Base-by-base conservation (phyloP, 2,797 vertebrate species). In the Crenichthys baileyi region DNA sequence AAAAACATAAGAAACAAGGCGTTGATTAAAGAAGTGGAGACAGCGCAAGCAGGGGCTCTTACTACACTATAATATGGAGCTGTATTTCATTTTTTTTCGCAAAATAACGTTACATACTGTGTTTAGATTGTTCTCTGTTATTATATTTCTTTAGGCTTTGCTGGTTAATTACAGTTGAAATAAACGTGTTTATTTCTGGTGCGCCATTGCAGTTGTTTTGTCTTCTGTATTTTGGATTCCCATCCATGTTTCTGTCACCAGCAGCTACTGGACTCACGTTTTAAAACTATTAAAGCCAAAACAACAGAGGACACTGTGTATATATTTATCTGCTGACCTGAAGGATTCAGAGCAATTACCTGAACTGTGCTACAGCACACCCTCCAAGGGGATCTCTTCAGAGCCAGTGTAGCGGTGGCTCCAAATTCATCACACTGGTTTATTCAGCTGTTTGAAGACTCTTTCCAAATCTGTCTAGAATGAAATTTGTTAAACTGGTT, bases 241-340 rank as follows among this genome's bases (percentile, higher is more conserved):
- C 31, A 1, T 31, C 31, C 31, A 31, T 31, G 31, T 31, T 31
- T 31, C 31, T 31, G 31, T 31, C 31, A 31, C n/a, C 73, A 5
- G 26, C 22, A 53, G 41, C 73, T 20, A 51, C 51, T 24, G 77
- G 24, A 44, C 68, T 53, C 0, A 63, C 1, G 53, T 48, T 55
- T 16, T 1, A 4, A 79, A 12, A 70, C 53, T 48, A 29, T 18
- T 0, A 44, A 70, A 65, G 48, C 55, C 51, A 7, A 53, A 85
- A 55, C 83, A 53, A 73, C 85, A 78, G 75, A 80, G 72, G 83
- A 84, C 67, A 29, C 39, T 0, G 41, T 5, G 29, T 75, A 75
- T 68, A 39, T 13, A 80, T 83, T 73, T 65, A 68, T 24, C 79
- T 65, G 48, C 87, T 83, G 76, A 53, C 55, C 72, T 67, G 36